Base-by-base conservation (phyloP, 2,888 invertebrate genomes). In the Hedychridium roseum region DNA sequence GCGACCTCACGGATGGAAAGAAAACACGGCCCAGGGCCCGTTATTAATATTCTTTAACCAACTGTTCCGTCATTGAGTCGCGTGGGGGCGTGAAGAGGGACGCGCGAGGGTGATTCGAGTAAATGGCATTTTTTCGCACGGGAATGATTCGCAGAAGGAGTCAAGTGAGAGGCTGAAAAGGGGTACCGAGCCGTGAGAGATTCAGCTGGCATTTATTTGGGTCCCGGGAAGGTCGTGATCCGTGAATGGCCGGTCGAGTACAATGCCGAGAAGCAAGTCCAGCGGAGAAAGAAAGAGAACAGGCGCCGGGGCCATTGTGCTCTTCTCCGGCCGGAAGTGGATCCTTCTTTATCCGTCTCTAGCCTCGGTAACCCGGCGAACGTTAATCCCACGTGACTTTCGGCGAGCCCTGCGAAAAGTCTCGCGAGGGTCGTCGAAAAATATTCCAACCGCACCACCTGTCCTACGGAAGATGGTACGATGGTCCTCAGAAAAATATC, bases 181-280 rank as follows among this genome's bases (percentile, higher is more conserved):
- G 15, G 3, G 6, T n/a, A 7, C 6, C 2, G 27, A 27, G 27
- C 2, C 27, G 3, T 9, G 12, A 36, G 38, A 32, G 38, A 47
- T 50, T 62, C 43, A 51, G 55, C 62, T 60, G 36, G 30, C 36
- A 39, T 46, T n/a, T 64, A 60, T 64, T 63, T 50, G 39, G 53
- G 18, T 40, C 28, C 39, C 39, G 27, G n/a, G n/a, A 43, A 51
- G 64, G 54, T 57, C 64, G 48, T 50, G 54, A 62, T 52, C 54
- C 32, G 43, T 54, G 64, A 62, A 62, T 45, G 46, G 26, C 11
- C 21, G n/a, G n/a, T 23, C 32, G 50, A 37, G 36, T 37, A 62
- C 60, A 62, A 62, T 62, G 44, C 15, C 17, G n/a, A 18, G 12
- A 3, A 7, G 28, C 3, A 31, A 39, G 37, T 39, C 41, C 47